Evolutionary conservation across 2,113 vertebrate genomes (phyloP), one percentile per base, ranked within the genome.

Genomic region (Nibea coibor): DNA sequence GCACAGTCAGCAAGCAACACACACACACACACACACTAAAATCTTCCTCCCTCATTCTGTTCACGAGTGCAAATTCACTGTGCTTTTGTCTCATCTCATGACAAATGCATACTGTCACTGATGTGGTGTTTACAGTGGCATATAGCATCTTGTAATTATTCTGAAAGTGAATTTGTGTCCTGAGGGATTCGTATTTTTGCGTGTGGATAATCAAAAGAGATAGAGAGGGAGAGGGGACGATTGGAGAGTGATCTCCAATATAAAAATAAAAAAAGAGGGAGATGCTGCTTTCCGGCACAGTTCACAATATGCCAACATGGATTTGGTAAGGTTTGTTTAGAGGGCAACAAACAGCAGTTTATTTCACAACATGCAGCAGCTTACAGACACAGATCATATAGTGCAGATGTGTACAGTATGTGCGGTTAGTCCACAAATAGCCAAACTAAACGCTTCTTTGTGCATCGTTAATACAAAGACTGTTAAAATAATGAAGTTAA

Each of bases 91-190:
- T 90, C 78, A 74, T 94, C 90, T 93, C 81, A 75, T 94, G 93
- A 94, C 92, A 94, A 94, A 94, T 89, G 87, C 82, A 87, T 80
- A 73, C 88, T 87, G 93, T 91, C 87, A 93, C 89, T 83, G 91
- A 92, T 89, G 91, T 89, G 81, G 81, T 91, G 91, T 94, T 94
- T 93, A 91, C 91, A 83, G 82, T 89, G 91, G 87, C 94, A 93
- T 77, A 83, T 76, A 91, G 87, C 90, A 92, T 93, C 89, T 88
- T 89, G 87, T 92, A 95, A 94, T 94, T 93, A 94, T 87, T 90
- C 82, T 82, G 90, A 93, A 94, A 94, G 92, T 84, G 92, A 92
- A 90, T 85, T 90, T 82, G 67, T 90, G 89, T 92, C 92, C 93
- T 83, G 82, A 61, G 91, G 93, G 93, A 89, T 84, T 90, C 72